A percentile compares a stretch with the other conserved stretches of the same genome.
Evolutionary conservation across 2,113 vertebrate species (phyloP).

Genomic region (Cyphotilapia sp.): DNA sequence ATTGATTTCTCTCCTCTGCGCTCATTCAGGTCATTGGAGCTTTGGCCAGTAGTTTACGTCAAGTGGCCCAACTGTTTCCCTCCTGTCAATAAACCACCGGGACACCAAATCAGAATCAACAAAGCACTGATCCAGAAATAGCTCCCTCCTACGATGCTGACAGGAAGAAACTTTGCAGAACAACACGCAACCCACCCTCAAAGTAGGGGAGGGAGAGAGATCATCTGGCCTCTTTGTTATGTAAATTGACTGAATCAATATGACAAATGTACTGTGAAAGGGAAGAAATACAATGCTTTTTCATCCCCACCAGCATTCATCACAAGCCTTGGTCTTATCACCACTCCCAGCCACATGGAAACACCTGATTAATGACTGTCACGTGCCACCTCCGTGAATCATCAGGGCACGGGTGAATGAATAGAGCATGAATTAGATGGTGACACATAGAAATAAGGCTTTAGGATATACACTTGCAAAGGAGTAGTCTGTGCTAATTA

Average conservation of each 20-base stretch:
- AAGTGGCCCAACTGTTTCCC: not conserved
- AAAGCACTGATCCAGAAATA: conserved; percentile 22
- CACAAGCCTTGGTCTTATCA: conserved; percentile 23
- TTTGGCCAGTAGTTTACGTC: not conserved
- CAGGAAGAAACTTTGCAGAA: conserved; percentile 10
- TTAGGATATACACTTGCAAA: not conserved
- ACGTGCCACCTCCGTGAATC: conserved; percentile 9
- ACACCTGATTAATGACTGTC: conserved; percentile 30
- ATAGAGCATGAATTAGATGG: not conserved
- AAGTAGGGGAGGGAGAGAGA: not conserved
- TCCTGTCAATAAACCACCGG: conserved; percentile 14
- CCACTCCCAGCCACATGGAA: conserved; percentile 11
- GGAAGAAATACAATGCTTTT: not conserved
- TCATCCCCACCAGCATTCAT: not conserved
- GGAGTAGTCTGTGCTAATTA: not conserved
- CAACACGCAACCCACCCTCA: not conserved
- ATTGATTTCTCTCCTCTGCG: not conserved
- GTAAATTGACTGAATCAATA: conserved; percentile 23
- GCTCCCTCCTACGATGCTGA: conserved; percentile 16
- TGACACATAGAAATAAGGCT: not conserved
- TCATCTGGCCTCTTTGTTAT: conserved; percentile 30
- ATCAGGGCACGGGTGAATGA: conserved; percentile 3
- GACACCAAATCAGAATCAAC: not conserved
- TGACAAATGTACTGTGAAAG: conserved; percentile 40
- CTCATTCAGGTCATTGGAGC: not conserved